Conservation (phyloP, 2,113 vertebrate genomes). For the Corydoras sp. region DNA sequence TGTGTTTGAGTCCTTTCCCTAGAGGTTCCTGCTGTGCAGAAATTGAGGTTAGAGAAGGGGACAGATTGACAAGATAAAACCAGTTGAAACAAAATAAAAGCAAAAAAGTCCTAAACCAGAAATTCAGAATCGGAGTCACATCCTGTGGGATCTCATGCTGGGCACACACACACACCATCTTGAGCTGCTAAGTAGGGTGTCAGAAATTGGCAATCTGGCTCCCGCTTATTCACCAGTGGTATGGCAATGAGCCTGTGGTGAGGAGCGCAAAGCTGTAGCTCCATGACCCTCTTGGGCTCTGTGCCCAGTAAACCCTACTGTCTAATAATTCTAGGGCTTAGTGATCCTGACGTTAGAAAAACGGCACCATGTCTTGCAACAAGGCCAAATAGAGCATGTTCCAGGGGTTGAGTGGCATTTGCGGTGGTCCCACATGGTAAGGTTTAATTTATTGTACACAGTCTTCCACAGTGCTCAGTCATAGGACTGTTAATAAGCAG, state of each 20-base stretch:
- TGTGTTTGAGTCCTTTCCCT: neutral
- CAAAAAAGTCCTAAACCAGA: slow-evolving; percentile 14
- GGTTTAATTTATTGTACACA: slow-evolving; percentile 18
- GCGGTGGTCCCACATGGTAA: slow-evolving; percentile 21
- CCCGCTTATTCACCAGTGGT: slow-evolving; percentile 39
- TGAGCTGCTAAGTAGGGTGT: slow-evolving; percentile 37
- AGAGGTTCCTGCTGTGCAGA: neutral
- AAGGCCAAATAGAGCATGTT: neutral
- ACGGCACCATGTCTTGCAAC: slow-evolving; percentile 8
- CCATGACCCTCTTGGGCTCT: slow-evolving; percentile 30
- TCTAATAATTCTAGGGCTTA: slow-evolving; percentile 32
- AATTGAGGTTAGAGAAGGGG: neutral
- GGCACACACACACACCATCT: slow-evolving; percentile 34
- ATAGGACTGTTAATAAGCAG: slow-evolving; percentile 7
- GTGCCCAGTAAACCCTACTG: slow-evolving; percentile 27
- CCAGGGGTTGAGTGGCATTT: slow-evolving; percentile 17
- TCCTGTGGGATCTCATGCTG: slow-evolving; percentile 34
- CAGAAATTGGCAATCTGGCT: slow-evolving; percentile 39
- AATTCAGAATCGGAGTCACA: slow-evolving; percentile 34
- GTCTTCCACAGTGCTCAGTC: slow-evolving; percentile 16
- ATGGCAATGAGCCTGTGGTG: slow-evolving; percentile 35
- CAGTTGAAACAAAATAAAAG: neutral
- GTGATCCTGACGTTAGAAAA: slow-evolving; percentile 28
- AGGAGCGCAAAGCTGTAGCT: slow-evolving; percentile 32
- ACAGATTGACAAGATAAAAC: slow-evolving; percentile 16